Conservation (phyloP, 2,797 vertebrate species). For the Danionella dracula region DNA sequence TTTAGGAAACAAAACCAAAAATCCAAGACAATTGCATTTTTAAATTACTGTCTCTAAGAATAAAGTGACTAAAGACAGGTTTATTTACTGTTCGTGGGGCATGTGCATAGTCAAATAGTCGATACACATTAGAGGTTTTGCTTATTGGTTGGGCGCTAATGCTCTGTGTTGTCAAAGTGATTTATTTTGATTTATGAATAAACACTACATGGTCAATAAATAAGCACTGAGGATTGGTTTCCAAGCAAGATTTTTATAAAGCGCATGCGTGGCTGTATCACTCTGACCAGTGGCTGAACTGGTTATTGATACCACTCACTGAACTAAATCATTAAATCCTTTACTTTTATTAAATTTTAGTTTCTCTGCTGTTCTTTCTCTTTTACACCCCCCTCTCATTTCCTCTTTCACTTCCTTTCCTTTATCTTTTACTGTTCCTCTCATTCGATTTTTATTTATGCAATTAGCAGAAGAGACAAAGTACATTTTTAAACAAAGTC, state of each 20-base stretch:
- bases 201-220: background rate
- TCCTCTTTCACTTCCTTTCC: no score
- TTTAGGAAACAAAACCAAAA: no score
- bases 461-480: no score
- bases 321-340: background rate
- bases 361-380: background rate
- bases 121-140: slow-evolving; percentile 43
- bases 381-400: no score
- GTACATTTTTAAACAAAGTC: no score
- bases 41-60: no score
- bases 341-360: no score
- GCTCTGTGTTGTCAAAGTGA: slow-evolving; percentile 1
- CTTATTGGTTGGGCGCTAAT: slow-evolving; percentile 26
- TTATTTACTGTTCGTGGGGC: background rate
- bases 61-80: background rate
- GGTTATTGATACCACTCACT: background rate
- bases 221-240: background rate
- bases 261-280: background rate
- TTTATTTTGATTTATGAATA: slow-evolving; percentile 7
- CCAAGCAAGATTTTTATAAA: background rate
- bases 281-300: background rate
- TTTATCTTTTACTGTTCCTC: no score
- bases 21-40: no score
- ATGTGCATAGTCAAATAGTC: slow-evolving; percentile 29
- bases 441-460: no score